Percentiles rank a stretch among this genome's conserved stretches.
Evolutionary conservation across 2,113 vertebrate species (phyloP).

Genomic region (Micromys minutus): DNA sequence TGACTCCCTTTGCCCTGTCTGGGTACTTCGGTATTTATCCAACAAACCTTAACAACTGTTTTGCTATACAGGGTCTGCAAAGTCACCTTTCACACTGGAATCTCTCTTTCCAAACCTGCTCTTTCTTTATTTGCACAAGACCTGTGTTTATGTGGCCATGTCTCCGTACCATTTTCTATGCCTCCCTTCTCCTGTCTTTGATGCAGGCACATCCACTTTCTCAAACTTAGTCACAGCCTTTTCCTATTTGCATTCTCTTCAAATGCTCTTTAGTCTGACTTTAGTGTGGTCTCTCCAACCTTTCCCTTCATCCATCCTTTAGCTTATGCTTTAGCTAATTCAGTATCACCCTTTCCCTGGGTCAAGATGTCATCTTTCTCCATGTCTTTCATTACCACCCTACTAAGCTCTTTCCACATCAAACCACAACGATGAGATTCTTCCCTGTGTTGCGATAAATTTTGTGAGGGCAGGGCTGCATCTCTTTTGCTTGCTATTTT

Average conservation of each 20-base stretch:
- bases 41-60: background rate
- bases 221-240: background rate
- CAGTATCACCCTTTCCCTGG: accelerated
- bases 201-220: background rate
- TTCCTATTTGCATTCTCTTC: background rate
- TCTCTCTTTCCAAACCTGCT: background rate
- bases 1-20: too few species aligned
- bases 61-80: background rate
- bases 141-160: background rate
- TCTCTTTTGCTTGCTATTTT: background rate
- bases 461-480: background rate
- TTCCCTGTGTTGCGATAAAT: background rate
- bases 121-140: background rate
- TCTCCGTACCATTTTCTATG: background rate
- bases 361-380: background rate
- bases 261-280: background rate
- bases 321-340: background rate
- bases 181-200: background rate
- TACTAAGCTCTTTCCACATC: background rate
- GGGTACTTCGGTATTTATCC: background rate
- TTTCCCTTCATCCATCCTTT: background rate
- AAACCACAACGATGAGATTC: background rate
- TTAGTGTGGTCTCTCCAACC: background rate
- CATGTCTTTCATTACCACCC: background rate
- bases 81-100: background rate